Base-by-base conservation (phyloP, 2,797 vertebrate species). In the Sarcophilus harrisii region DNA sequence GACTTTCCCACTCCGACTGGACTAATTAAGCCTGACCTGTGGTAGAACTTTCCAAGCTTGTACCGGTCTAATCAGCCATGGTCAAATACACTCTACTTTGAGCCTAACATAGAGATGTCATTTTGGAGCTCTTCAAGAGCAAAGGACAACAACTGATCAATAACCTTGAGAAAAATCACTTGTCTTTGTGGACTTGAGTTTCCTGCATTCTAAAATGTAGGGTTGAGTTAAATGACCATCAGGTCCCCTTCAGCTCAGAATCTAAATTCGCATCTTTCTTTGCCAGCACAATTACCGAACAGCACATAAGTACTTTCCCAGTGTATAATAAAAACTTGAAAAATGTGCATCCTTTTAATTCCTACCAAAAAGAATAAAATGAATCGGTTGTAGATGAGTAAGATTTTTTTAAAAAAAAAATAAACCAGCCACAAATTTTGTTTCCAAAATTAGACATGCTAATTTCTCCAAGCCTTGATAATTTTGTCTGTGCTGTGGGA, bases 291-390 rank as follows among this genome's bases (percentile, higher is more conserved):
- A 91, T 89, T 93, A 93, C 92, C 97, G 96, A 97, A 95, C 58
- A 95, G 96, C 94, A 95, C 93, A 96, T 92, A 96, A 97, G 94
- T 95, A 97, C 92, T 97, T 98, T 62, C 90, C 57, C 94, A 93
- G 93, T 32, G 93, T 97, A 96, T 96, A 94, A 96, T 97, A 95
- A 95, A 98, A 97, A 97, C 96, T 96, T 97, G 95, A 89, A 96
- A 97, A 96, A 95, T 95, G 94, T 96, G 92, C 97, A 96, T 97
- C 97, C 95, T 96, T 98, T 97, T 96, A 98, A 98, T 96, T 95
- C 94, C 96, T 96, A 89, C 59, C 94, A 96, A 93, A 97, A 97
- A 97, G 95, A 94, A 96, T 97, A 92, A 96, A 96, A 96, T 92
- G 91, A 97, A 95, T 95, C 93, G 97, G 90, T 96, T 91, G 90